A percentile compares a stretch with the other conserved stretches of the same genome.
Evolutionary conservation across 2,888 invertebrate genomes (phyloP).

Genomic region (Agrotis segetum): DNA sequence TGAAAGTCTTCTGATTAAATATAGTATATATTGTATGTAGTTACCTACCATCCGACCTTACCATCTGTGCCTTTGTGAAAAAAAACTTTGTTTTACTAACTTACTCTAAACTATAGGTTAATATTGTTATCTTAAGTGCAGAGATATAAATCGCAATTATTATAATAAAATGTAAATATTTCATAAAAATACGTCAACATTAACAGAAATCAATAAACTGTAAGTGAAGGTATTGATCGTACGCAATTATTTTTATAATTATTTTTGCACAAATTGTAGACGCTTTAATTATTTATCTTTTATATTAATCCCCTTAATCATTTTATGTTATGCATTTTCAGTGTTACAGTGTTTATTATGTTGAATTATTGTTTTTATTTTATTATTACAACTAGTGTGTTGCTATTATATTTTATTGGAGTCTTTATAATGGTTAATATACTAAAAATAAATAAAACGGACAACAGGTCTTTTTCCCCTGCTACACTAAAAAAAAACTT

Average conservation of each 20-base stretch:
- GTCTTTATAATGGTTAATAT: conserved; percentile 28
- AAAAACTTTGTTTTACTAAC: conserved; percentile 20
- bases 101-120: conserved; percentile 1
- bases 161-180: conserved; percentile 25
- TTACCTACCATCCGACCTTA: conserved; percentile 45
- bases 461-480: neutral
- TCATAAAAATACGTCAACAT: neutral
- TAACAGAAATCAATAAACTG: conserved; percentile 23
- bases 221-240: conserved; percentile 27
- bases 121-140: conserved; percentile 10
- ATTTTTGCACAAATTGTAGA: neutral
- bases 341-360: neutral
- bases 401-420: conserved; percentile 37
- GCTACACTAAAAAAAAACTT: neutral
- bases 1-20: conserved; percentile 28
- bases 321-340: neutral
- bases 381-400: conserved; percentile 11
- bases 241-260: conserved; percentile 20
- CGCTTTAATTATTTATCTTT: neutral
- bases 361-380: conserved; percentile 12
- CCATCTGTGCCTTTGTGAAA: conserved; percentile 64
- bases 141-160: neutral
- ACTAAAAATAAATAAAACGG: conserved; percentile 6
- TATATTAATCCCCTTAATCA: neutral
- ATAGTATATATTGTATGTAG: conserved; percentile 27